A percentile compares a stretch with the other conserved stretches of the same genome.
Conservation (phyloP, 2,113 vertebrate genomes). For the Pseudolaguvia tuberculata region DNA sequence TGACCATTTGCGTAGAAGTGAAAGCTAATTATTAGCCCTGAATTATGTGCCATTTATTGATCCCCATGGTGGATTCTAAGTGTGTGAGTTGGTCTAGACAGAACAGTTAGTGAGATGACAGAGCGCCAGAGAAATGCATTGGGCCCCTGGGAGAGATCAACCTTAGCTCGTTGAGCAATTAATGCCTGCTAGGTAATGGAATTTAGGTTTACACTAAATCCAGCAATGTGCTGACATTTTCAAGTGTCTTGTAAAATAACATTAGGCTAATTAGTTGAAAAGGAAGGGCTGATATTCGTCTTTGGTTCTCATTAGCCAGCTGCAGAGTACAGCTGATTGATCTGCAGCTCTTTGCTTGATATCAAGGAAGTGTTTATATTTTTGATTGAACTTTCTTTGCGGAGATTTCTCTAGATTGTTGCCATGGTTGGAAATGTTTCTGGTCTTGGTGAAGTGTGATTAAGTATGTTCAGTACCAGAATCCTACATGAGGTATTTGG, state of each 20-base stretch:
- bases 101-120: conserved; percentile 99
- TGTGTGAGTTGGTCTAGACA: conserved; percentile 99
- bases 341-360: neutral
- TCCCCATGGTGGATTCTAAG: conserved; percentile 99
- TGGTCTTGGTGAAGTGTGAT: conserved; percentile 14
- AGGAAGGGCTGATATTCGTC: conserved; percentile 28
- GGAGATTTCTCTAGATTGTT: conserved; percentile 2
- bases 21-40: conserved; percentile 99
- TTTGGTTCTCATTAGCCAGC: conserved; percentile 43
- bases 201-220: conserved; percentile 99
- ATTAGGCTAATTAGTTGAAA: conserved; percentile 89
- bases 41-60: conserved; percentile 99
- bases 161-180: conserved; percentile 92
- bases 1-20: conserved; percentile 97
- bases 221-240: conserved; percentile 94
- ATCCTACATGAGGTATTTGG: conserved; percentile 61
- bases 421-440: conserved; percentile 48
- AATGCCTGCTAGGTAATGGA: conserved; percentile 99
- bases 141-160: conserved; percentile 73
- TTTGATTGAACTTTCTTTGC: neutral
- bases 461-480: conserved; percentile 25
- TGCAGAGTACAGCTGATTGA: conserved; percentile 15
- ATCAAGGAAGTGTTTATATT: neutral
- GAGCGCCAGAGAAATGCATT: conserved; percentile 89
- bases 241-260: conserved; percentile 93